These are phyloP conservation scores for Drosophila fulvimacula DNA, from an alignment of 2,888 invertebrate genomes.

Conservation along the genomic window DNA sequence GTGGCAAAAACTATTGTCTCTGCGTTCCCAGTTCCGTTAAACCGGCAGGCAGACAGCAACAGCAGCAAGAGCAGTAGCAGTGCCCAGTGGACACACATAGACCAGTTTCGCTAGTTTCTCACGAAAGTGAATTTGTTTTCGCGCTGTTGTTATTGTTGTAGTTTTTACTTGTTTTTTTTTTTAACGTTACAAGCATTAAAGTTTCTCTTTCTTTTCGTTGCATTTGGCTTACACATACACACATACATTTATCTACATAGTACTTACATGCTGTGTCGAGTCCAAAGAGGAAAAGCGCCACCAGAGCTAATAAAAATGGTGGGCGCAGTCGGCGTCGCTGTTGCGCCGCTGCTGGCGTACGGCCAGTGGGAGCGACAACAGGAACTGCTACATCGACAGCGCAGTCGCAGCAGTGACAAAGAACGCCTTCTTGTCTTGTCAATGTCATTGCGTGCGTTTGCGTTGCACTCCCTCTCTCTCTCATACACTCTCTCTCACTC, in stretches of 20 bases:
- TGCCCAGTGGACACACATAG: slow-evolving; percentile 43
- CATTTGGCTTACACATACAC: slow-evolving; percentile 1
- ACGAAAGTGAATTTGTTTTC: slow-evolving; percentile 81
- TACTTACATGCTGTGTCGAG: slow-evolving; percentile 53
- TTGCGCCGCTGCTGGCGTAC: slow-evolving; percentile 18
- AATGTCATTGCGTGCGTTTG: slow-evolving; percentile 56
- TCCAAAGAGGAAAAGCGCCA: slow-evolving; percentile 60
- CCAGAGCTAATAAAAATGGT: slow-evolving; percentile 35
- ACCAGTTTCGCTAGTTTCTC: slow-evolving; percentile 82
- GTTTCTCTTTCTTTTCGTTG: slow-evolving; percentile 71
- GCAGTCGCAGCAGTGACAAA: slow-evolving; percentile 61
- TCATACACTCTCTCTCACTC: slow-evolving; percentile 1
- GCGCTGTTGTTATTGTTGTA: slow-evolving; percentile 22
- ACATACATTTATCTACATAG: neutral
- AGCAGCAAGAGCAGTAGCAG: slow-evolving; percentile 7
- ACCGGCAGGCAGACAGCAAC: slow-evolving; percentile 28
- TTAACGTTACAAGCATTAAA: slow-evolving; percentile 61
- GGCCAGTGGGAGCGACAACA: slow-evolving; percentile 2
- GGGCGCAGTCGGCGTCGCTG: slow-evolving; percentile 28
- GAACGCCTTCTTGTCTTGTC: slow-evolving; percentile 51
- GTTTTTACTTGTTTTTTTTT: slow-evolving; percentile 11
- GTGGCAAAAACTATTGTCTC: slow-evolving; percentile 10
- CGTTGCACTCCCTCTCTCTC: slow-evolving; percentile 35
- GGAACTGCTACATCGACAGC: slow-evolving; percentile 14
- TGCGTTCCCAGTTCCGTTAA: slow-evolving; percentile 22